Evolutionary conservation across 2,113 vertebrate species (phyloP).

Genomic region (Pongo pygmaeus): DNA sequence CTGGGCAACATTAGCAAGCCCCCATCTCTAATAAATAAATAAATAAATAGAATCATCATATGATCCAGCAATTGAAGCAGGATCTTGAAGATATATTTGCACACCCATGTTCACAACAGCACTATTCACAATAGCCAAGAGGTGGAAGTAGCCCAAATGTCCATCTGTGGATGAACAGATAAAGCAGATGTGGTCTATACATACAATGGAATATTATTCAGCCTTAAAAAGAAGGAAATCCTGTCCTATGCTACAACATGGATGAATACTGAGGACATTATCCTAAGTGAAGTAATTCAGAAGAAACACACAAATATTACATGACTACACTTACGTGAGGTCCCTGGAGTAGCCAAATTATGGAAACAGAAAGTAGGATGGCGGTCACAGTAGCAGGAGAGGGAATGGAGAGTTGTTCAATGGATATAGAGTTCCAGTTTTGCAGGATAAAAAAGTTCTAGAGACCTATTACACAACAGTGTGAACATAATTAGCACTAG

Average conservation of each 20-base stretch:
- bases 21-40: too few relatives aligned
- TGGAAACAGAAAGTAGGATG: neutral
- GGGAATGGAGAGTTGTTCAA: neutral
- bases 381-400: neutral
- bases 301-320: neutral
- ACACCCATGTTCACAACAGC: neutral
- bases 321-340: neutral
- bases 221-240: neutral
- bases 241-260: neutral
- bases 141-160: neutral
- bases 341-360: neutral
- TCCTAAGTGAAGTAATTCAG: neutral
- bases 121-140: neutral
- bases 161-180: neutral
- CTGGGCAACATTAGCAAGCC: too few relatives aligned
- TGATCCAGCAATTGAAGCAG: too few relatives aligned
- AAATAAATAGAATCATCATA: too few relatives aligned
- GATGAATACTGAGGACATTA: neutral
- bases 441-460: neutral
- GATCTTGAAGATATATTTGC: too few relatives aligned
- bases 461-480: neutral
- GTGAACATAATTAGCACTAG: neutral
- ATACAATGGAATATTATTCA: neutral
- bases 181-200: neutral
- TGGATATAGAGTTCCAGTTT: neutral